These are phyloP conservation scores for Icerya purchasi DNA, from an alignment of 2,888 invertebrate genomes.

Conservation along the genomic window DNA sequence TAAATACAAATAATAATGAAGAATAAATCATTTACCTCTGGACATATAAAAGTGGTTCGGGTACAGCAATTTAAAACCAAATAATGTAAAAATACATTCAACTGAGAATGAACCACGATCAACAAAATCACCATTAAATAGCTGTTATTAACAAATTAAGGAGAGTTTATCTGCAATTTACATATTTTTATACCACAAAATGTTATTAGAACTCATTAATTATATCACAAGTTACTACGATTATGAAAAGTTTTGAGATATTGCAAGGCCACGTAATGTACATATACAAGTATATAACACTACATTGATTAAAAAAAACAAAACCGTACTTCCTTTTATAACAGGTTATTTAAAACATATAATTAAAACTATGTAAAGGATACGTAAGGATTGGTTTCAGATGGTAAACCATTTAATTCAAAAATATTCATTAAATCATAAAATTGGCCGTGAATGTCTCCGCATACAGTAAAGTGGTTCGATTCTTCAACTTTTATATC, in stretches of 20 bases:
- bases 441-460: slow-evolving; percentile 97
- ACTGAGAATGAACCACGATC: slow-evolving; percentile 98
- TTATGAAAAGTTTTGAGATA: no score
- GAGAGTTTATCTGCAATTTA: no score
- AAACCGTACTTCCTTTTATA: no score
- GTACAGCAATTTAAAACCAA: slow-evolving; percentile 87
- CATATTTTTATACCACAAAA: no score
- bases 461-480: slow-evolving; percentile 90
- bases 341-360: no score
- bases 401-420: slow-evolving; percentile 86
- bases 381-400: slow-evolving; percentile 83
- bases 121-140: slow-evolving; percentile 98
- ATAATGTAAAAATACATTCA: slow-evolving; percentile 92
- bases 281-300: no score
- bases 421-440: slow-evolving; percentile 97
- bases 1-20: no score
- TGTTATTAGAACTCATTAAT: no score
- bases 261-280: no score
- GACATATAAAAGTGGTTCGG: slow-evolving; percentile 96
- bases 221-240: no score
- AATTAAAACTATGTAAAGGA: slow-evolving; percentile 25
- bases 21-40: slow-evolving; percentile 45
- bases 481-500: slow-evolving; percentile 70
- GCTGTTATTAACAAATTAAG: slow-evolving; percentile 25
- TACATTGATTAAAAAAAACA: no score